Evolutionary conservation across 2,888 invertebrate genomes (phyloP), one percentile per base, ranked within the genome.

Genomic region (Catotricha subobsoleta): DNA sequence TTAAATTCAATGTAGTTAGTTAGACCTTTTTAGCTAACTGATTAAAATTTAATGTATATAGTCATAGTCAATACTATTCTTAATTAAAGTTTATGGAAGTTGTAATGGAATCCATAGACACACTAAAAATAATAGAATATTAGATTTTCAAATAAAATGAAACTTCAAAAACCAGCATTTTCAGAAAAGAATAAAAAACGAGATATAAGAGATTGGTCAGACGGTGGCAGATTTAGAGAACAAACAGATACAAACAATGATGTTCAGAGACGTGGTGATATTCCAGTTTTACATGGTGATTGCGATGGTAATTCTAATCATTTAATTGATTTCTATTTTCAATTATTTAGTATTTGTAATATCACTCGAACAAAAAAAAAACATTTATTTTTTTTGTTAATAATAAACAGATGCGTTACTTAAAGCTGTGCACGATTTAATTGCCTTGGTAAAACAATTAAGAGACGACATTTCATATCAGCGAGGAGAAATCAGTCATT

Each of bases 401-500:
- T 29, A 4, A 29, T 15, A 13, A 25, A 18, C 28, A 43, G 71
- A 68, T 52, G 64, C 71, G 47, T 62, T 80, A 49, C 66, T 75
- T 49, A 74, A 73, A 56, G 71, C 75, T 5, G 59, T 81, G 48
- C 74, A 74, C 54, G 69, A 74, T 50, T 64, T 81, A 47, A 74
- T 77, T 53, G 67, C 67, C 48, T 67, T 72, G 37, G 72, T 76
- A n/a, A 77, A 75, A 53, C 59, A 71, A 41, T 68, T 88, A 31
- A 75, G 77, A 49, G 68, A 71, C 44, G 80, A 82, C 61, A 66
- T 84, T 43, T 74, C 69, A 48, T 69, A 73, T 45, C 78, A 80
- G 58, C 69, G 72, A 37, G 67, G 70, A 45, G 80, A 77, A 52
- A 78, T 84, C 18, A 72, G 76, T 44, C 66, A 67, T 47, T 67